These are phyloP conservation scores for Apus apus DNA, from an alignment of 2,113 vertebrate genomes.

Conservation along the genomic window DNA sequence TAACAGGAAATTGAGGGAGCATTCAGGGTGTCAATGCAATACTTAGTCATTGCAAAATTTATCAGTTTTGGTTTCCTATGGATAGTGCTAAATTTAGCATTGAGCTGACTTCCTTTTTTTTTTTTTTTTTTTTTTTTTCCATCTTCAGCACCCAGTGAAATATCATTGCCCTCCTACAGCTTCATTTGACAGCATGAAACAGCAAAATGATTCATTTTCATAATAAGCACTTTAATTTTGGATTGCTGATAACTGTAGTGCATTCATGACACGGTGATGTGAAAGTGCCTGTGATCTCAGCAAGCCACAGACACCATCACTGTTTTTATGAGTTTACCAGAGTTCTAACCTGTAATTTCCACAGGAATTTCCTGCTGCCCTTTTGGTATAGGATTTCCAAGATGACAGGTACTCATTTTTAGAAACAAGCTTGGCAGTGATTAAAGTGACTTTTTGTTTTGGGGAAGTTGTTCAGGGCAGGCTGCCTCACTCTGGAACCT, in stretches of 20 bases:
- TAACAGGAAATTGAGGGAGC: not conserved
- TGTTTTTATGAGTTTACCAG: not conserved
- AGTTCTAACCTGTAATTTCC: not conserved
- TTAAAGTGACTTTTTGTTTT: not conserved
- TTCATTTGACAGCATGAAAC: not conserved
- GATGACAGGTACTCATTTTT: not conserved
- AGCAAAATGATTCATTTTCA: not conserved
- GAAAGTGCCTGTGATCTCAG: not conserved
- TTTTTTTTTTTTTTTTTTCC: not conserved
- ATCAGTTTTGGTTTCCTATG: not conserved
- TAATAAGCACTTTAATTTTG: not conserved
- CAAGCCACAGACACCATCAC: not conserved
- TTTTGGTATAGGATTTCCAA: not conserved
- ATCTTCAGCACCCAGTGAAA: not conserved
- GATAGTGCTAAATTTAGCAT: not conserved
- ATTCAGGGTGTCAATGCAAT: not conserved
- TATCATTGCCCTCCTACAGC: not conserved
- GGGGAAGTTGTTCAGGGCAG: too few relatives aligned
- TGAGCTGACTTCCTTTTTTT: not conserved
- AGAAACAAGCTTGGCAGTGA: not conserved
- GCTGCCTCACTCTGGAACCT: not conserved
- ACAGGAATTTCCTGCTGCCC: not conserved
- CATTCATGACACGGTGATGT: not conserved
- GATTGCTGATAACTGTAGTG: not conserved
- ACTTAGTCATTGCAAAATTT: not conserved